A percentile compares a stretch with the other conserved stretches of the same genome.
Conservation (phyloP, 2,113 vertebrate species). For the Sinocyclocheilus anophthalmus region DNA sequence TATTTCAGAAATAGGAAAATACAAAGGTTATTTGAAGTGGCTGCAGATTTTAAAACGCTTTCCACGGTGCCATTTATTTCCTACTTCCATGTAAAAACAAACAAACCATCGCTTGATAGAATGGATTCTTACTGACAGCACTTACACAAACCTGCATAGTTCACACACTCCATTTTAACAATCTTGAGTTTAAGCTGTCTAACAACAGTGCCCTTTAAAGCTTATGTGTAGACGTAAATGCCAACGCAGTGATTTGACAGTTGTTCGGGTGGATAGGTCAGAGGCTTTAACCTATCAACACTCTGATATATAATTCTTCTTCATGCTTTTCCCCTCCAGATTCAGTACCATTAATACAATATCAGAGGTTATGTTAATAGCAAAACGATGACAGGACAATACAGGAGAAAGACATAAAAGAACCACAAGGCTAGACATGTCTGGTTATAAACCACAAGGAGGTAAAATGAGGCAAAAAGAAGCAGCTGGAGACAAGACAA, state of each 20-base stretch:
- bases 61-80: neutral
- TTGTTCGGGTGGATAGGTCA: slow-evolving; percentile 28
- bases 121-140: neutral
- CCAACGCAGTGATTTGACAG: slow-evolving; percentile 36
- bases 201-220: slow-evolving; percentile 56
- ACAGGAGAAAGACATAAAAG: neutral
- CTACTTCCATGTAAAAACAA: neutral
- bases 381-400: neutral
- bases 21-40: neutral
- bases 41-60: neutral
- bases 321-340: neutral
- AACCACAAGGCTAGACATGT: neutral
- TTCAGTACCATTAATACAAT: neutral
- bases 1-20: neutral
- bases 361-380: neutral
- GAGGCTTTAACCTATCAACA: slow-evolving; percentile 32
- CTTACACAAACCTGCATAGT: neutral
- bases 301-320: neutral
- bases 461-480: neutral
- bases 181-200: slow-evolving; percentile 7
- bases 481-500: neutral
- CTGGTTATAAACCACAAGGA: neutral
- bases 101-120: neutral
- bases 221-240: slow-evolving; percentile 37
- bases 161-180: neutral